phyloP scores from a whole-genome alignment of 2,888 invertebrate genomes.

The Minunthozetes semirufus region DNA sequence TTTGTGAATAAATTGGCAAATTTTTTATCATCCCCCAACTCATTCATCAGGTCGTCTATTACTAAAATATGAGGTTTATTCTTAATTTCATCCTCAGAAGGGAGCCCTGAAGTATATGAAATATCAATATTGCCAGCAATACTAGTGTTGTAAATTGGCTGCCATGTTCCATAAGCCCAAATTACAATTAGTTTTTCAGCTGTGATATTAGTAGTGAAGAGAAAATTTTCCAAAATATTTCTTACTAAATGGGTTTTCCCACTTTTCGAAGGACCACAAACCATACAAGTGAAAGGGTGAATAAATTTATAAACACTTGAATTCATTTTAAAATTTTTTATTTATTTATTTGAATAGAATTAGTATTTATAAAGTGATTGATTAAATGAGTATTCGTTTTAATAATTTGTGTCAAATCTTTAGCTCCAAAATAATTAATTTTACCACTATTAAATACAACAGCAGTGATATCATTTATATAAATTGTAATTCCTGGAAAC shows the following conservation, averaged over 20 bases:
- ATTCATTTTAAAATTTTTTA: background rate
- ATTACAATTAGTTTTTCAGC: background rate
- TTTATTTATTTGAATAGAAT: no score
- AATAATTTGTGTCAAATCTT: no score
- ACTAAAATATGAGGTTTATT: conserved; percentile 7
- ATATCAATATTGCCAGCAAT: background rate
- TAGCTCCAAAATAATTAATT: no score
- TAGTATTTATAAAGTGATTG: no score
- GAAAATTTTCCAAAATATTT: background rate
- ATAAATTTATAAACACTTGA: background rate
- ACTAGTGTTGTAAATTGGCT: background rate
- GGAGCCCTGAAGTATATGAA: background rate
- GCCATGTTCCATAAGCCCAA: conserved; percentile 30
- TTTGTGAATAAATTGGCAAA: conserved; percentile 7
- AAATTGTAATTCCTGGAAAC: no score
- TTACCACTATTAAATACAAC: no score
- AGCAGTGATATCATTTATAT: no score
- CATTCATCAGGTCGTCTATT: conserved; percentile 3
- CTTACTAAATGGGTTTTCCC: conserved; percentile 17
- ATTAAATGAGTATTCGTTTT: no score
- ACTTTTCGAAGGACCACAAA: conserved; percentile 13
- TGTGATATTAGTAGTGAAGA: background rate
- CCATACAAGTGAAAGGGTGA: conserved; percentile 29
- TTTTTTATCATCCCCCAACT: background rate
- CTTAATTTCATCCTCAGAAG: background rate